phyloP scores from a whole-genome alignment of 1,140 invertebrate genomes.

The Mamestra configurata region DNA sequence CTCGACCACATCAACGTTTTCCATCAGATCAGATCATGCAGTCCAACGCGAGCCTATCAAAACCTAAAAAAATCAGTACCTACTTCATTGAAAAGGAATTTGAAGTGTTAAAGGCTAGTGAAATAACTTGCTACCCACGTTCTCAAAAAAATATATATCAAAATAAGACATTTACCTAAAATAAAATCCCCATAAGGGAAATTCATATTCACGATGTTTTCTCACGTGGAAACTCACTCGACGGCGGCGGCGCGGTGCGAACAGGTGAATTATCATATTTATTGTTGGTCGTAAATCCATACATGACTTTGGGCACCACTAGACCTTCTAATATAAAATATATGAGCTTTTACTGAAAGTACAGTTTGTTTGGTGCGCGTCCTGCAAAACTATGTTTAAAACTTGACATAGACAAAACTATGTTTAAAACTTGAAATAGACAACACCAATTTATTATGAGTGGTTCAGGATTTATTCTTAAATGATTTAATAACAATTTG shows the following conservation, averaged over 20 bases:
- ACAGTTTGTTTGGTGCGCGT: too few species aligned
- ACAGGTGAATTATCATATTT: conserved; percentile 61
- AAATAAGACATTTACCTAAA: conserved; percentile 29
- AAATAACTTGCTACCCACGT: neutral
- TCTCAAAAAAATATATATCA: conserved; percentile 33
- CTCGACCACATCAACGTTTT: too few species aligned
- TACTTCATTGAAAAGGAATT: neutral
- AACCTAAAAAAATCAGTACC: neutral
- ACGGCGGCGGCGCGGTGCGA: conserved; percentile 23
- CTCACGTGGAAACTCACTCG: conserved; percentile 48
- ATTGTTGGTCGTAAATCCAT: conserved; percentile 51
- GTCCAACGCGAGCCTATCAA: too few species aligned
- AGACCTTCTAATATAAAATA: conserved; percentile 16
- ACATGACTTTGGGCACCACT: conserved; percentile 23
- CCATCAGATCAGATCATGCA: too few species aligned
- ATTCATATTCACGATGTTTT: conserved; percentile 48
- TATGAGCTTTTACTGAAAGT: neutral
- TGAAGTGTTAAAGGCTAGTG: conserved; percentile 4
- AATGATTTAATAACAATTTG: too few species aligned
- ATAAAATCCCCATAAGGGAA: conserved; percentile 50
- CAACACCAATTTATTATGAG: too few species aligned
- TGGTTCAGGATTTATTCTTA: too few species aligned
- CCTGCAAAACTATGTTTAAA: neutral
- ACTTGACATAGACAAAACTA: too few species aligned
- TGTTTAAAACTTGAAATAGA: too few species aligned